Base-by-base conservation (phyloP, 2,888 invertebrate genomes). In the Colletes collaris region DNA sequence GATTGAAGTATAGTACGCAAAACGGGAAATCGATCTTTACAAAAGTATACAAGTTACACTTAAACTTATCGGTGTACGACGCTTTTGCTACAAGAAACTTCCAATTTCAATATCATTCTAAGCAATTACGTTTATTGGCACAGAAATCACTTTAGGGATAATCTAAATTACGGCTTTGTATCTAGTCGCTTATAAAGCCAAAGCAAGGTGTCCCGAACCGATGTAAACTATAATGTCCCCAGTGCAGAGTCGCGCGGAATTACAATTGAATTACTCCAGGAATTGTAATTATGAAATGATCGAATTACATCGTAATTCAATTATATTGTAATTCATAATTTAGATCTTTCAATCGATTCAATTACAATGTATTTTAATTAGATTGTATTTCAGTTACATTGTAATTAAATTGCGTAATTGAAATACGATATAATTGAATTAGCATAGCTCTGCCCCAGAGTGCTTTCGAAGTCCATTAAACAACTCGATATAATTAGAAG, bases 121-220 rank as follows among this genome's bases (percentile, higher is more conserved):
- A 16, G 35, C 58, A 52, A 16, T n/a, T 40, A 71, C 62, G 49
- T 58, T 77, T 35, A 55, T 7, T 13, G 69, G 49, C 53, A 37
- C 50, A 10, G 76, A 56, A 65, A 76, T 60, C 49, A n/a, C 40
- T 60, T 55, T 16, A 52, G 46, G 49, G 64, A 44, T 68, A 27
- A 56, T 73, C 64, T 59, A 37, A 68, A 78, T 68, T 66, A 78
- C 55, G 79, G 59, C 59, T 72, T 78, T 66, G 62, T 71, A 78
- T 79, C 79, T 79, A 79, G 79, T 79, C 79, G 72, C 44, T 68
- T 72, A 67, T 35, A 35, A 79, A 71, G 44, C 62, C 77, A 64
- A 68, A 72, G 63, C 59, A 55, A 67, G 56, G 65, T 27, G 62
- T 16, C 46, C 55, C 55, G 49, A 69, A 65, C 16, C n/a, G 55